phyloP scores from a whole-genome alignment of 2,888 invertebrate species.

The Euzetes globulus region DNA sequence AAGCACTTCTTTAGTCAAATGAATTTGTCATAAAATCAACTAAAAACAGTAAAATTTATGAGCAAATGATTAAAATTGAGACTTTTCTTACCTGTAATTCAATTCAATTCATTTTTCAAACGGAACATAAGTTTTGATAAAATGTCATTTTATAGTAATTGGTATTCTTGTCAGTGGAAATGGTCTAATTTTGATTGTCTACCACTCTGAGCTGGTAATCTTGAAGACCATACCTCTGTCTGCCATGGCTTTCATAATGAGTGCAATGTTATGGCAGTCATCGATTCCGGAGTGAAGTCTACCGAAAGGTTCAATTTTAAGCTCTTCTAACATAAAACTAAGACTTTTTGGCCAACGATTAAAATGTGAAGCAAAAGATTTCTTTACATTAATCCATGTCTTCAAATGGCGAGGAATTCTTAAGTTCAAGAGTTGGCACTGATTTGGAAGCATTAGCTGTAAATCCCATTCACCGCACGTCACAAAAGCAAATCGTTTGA shows the following conservation, averaged over 20 bases:
- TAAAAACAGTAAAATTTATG: too few relatives aligned
- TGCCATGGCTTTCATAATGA: constrained; percentile 45
- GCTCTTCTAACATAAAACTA: constrained; percentile 46
- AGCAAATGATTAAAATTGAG: too few relatives aligned
- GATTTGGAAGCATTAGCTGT: constrained; percentile 51
- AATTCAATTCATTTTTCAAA: too few relatives aligned
- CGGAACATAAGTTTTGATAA: too few relatives aligned
- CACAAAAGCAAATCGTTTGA: constrained; percentile 49
- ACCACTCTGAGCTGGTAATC: constrained; percentile 19
- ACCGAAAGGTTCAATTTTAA: constrained; percentile 48
- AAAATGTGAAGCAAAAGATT: constrained; percentile 46
- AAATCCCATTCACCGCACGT: constrained; percentile 60
- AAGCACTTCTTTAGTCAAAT: too few relatives aligned
- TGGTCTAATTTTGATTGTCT: too few relatives aligned
- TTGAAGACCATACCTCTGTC: constrained; percentile 43
- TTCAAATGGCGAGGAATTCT: constrained; percentile 49
- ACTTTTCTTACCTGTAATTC: too few relatives aligned
- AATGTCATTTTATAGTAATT: too few relatives aligned
- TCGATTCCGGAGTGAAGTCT: constrained; percentile 51
- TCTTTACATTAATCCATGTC: constrained; percentile 57
- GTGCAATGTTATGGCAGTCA: constrained; percentile 50
- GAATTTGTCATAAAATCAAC: too few relatives aligned
- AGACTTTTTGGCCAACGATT: constrained; percentile 49
- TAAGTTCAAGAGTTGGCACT: constrained; percentile 49
- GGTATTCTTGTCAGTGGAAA: too few relatives aligned